These are phyloP conservation scores for Epinephelus malabaricus DNA, from an alignment of 2,797 vertebrate genomes.

Conservation along the genomic window DNA sequence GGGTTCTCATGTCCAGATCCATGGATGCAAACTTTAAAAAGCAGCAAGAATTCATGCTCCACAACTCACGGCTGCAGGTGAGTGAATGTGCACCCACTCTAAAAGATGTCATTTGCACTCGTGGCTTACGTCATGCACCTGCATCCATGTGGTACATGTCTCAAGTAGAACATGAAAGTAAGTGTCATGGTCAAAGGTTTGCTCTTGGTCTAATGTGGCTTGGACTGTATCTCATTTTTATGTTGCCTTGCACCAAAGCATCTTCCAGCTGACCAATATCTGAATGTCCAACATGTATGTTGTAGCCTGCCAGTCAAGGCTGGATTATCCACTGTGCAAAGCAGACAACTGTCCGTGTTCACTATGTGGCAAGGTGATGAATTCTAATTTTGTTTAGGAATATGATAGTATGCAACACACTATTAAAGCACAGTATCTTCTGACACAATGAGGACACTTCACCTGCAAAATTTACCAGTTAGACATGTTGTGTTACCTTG, in stretches of 20 bases:
- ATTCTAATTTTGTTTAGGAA: not conserved
- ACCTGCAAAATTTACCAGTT: no score
- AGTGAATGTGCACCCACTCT: slow-evolving; percentile 11
- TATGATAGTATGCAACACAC: not conserved
- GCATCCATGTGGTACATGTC: not conserved
- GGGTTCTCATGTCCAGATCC: slow-evolving; percentile 88
- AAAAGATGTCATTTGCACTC: not conserved
- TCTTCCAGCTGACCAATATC: not conserved
- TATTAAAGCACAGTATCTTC: not conserved
- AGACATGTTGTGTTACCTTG: no score
- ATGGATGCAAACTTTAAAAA: slow-evolving; percentile 88
- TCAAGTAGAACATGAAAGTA: not conserved
- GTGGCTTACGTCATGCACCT: not conserved
- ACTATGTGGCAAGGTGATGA: fast-evolving
- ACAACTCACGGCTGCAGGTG: slow-evolving; percentile 89
- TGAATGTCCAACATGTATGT: not conserved
- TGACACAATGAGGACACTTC: not conserved
- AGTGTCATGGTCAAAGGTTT: not conserved
- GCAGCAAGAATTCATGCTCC: slow-evolving; percentile 91
- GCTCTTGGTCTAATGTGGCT: not conserved
- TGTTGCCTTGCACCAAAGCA: not conserved
- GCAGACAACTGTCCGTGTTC: not conserved
- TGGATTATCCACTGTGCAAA: not conserved
- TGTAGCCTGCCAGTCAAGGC: not conserved
- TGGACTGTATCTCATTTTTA: not conserved